Base-by-base conservation (phyloP, 2,797 vertebrate species). In the Labroides dimidiatus region DNA sequence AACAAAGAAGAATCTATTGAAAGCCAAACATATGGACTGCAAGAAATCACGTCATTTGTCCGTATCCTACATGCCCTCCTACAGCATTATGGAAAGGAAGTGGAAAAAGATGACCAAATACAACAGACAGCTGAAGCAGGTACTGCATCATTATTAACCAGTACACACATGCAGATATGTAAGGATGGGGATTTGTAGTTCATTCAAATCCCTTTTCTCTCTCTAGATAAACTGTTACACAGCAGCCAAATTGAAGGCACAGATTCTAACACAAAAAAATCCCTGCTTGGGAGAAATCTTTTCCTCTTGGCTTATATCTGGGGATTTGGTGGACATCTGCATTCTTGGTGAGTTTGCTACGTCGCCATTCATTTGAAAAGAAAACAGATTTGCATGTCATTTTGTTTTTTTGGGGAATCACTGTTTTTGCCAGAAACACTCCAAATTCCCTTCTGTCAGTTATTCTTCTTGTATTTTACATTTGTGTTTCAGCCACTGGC, bases 311-410 rank as follows among this genome's bases (percentile, higher is more conserved):
- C 96, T 47, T 94, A 94, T 69, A 84, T 96, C 57, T 97, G 96
- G 96, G 94, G 95, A 44, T 97, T 97, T 84, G 93, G 95, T 80
- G 94, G 94, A 68, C 93, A 93, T 53, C 90, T 97, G 10, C 93
- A 95, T 45, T 90, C 93, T 63, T 87, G 91, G 96, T 96, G 44
- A 12, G 59, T 17, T 59, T 10, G 56, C n/a, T 63, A 19, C 21
- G 3, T 55, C 5, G 2, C 55, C 16, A 21, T n/a, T 33, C 30
- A 33, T 33, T 33, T 9, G 5, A 7, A 21, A 6, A 10, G 6
- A 19, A 56, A 11, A 51, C 37, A 2, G 20, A 23, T 47, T 60
- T 0, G 41, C 6, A 4, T 33, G 30, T 8, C 30, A 27, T 45
- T n/a, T n/a, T 9, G 9, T 9, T 20, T 47, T 17, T 21, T 47